Evolutionary conservation across 2,888 invertebrate genomes (phyloP).

Genomic region (Rhingia campestris): DNA sequence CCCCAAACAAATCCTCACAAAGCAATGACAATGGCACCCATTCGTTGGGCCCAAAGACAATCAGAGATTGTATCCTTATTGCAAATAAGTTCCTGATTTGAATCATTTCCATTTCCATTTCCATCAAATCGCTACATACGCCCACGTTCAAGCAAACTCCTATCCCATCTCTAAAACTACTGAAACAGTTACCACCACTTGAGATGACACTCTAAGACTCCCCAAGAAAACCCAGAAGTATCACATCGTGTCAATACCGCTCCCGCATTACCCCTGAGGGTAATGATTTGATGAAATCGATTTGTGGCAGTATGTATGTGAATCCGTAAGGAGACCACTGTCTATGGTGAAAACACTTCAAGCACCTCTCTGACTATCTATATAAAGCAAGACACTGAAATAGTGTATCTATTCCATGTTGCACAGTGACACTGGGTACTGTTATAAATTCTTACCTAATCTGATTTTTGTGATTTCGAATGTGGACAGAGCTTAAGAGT

Average conservation of each 20-base stretch:
- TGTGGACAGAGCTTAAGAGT: constrained; percentile 4
- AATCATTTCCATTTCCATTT: constrained; percentile 41
- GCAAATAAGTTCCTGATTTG: constrained; percentile 62
- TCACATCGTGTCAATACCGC: constrained; percentile 2
- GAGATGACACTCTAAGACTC: constrained; percentile 54
- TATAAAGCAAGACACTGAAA: not conserved
- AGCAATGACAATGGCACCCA: constrained; percentile 16
- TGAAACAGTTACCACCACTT: constrained; percentile 54
- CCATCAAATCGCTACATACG: not conserved
- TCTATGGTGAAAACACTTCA: too few relatives aligned
- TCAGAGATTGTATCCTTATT: constrained; percentile 53
- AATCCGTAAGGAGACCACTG: too few relatives aligned
- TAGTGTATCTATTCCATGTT: constrained; percentile 36
- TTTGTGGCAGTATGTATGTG: constrained; percentile 17
- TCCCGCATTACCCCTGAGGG: not conserved
- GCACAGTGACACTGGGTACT: constrained; percentile 46
- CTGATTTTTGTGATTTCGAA: constrained; percentile 51
- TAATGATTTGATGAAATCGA: constrained; percentile 48
- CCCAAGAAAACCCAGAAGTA: constrained; percentile 34
- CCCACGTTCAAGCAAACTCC: not conserved
- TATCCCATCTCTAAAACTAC: constrained; percentile 13
- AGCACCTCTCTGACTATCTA: too few relatives aligned
- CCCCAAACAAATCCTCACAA: constrained; percentile 47
- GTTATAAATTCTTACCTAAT: constrained; percentile 68
- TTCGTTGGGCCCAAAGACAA: constrained; percentile 42